A percentile compares a stretch with the other conserved stretches of the same genome.
phyloP scores from a whole-genome alignment of 2,888 invertebrate genomes.

The Megamerina dolium region DNA sequence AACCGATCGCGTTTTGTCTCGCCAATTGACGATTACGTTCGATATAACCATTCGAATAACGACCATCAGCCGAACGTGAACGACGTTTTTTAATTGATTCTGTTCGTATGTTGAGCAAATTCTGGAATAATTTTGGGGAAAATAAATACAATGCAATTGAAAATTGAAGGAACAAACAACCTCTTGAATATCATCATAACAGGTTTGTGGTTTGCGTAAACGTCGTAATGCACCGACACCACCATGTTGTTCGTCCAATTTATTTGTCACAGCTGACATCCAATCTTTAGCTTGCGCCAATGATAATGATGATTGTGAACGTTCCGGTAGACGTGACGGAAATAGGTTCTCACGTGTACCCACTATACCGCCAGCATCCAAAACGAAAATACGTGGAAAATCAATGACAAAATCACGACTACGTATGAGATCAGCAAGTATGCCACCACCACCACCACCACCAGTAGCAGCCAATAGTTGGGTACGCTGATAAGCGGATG shows the following conservation, averaged over 20 bases:
- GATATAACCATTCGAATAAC: constrained; percentile 37
- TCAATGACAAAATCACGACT: constrained; percentile 43
- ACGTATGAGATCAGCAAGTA: constrained; percentile 33
- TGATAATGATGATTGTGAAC: constrained; percentile 45
- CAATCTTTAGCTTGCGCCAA: constrained; percentile 34
- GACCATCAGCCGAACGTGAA: constrained; percentile 40
- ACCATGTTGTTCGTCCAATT: constrained; percentile 41
- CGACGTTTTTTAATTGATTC: constrained; percentile 40
- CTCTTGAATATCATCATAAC: constrained; percentile 36
- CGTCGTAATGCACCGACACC: no score
- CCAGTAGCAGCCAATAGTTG: no score
- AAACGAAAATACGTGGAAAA: constrained; percentile 38
- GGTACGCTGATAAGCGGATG: constrained; percentile 6
- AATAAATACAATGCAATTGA: not conserved
- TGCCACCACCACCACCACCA: constrained; percentile 14
- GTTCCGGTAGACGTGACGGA: constrained; percentile 34
- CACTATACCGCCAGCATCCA: constrained; percentile 32
- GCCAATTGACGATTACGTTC: constrained; percentile 20
- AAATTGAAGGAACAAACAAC: constrained; percentile 13
- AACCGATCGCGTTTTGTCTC: constrained; percentile 9
- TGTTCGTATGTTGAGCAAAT: constrained; percentile 30
- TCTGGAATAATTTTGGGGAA: constrained; percentile 27
- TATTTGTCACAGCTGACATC: constrained; percentile 37
- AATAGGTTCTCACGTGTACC: constrained; percentile 34
- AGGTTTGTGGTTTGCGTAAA: constrained; percentile 27